Conservation (phyloP, 2,113 vertebrate genomes). For the Ia io region DNA sequence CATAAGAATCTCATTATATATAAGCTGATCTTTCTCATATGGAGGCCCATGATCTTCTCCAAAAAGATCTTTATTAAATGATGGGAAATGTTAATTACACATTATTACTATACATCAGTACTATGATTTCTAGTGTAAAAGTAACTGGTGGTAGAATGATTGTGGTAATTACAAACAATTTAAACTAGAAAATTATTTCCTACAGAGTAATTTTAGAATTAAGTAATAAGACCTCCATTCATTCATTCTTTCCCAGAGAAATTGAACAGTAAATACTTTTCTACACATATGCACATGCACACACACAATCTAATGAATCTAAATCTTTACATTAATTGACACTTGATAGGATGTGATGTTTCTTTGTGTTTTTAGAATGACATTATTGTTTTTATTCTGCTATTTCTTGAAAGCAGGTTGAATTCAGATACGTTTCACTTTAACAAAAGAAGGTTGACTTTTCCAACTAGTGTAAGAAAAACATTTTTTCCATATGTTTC, state of each 20-base stretch:
- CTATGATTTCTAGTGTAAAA: slow-evolving; percentile 23
- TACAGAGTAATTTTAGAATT: slow-evolving; percentile 28
- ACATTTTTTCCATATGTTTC: not conserved
- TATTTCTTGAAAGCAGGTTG: slow-evolving; percentile 4
- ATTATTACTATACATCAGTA: not conserved
- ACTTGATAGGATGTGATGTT: not conserved
- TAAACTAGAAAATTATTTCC: not conserved
- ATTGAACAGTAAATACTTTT: not conserved
- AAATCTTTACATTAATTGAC: not conserved
- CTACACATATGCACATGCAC: not conserved
- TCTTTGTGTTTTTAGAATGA: not conserved
- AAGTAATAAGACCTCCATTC: not conserved
- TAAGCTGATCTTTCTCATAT: not conserved
- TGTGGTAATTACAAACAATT: slow-evolving; percentile 30
- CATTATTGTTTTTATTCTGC: slow-evolving; percentile 32
- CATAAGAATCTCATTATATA: slow-evolving; percentile 28
- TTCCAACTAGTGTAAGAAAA: not conserved
- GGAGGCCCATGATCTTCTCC: not conserved
- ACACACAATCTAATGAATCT: not conserved
- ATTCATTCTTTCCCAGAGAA: slow-evolving; percentile 22
- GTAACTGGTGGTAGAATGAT: not conserved
- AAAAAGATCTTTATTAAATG: slow-evolving; percentile 36
- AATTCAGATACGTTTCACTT: slow-evolving; percentile 26
- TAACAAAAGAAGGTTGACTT: not conserved
- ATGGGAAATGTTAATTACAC: slow-evolving; percentile 25